These are phyloP conservation scores for Thryonomys swinderianus DNA, from an alignment of 2,113 vertebrate genomes.

Conservation along the genomic window DNA sequence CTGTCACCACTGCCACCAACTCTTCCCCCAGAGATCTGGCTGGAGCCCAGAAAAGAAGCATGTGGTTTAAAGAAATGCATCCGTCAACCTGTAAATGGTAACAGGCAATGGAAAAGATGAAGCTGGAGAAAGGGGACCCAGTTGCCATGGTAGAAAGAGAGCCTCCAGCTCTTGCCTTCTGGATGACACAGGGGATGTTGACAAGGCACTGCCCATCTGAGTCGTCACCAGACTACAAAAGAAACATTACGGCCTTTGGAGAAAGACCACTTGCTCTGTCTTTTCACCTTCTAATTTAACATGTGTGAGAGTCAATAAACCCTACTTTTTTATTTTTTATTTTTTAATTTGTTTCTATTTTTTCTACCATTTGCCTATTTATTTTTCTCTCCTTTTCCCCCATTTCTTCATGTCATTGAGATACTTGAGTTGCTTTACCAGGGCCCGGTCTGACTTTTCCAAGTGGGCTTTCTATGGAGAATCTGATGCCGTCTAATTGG, in stretches of 20 bases:
- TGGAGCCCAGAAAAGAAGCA: constrained; percentile 71
- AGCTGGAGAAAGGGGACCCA: constrained; percentile 56
- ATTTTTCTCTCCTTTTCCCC: constrained; percentile 25
- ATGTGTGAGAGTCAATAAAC: constrained; percentile 76
- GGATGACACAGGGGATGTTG: background rate
- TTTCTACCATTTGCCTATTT: constrained; percentile 68
- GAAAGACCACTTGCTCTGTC: background rate
- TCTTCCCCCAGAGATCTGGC: constrained; percentile 58
- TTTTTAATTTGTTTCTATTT: constrained; percentile 79
- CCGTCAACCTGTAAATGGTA: constrained; percentile 59
- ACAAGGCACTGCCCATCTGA: background rate
- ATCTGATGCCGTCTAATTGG: background rate
- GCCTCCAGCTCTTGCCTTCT: background rate
- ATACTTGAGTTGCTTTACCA: constrained; percentile 14
- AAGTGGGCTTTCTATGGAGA: constrained; percentile 27
- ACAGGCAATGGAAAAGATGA: constrained; percentile 41
- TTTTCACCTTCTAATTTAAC: constrained; percentile 64
- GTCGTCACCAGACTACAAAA: constrained; percentile 35
- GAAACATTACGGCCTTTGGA: constrained; percentile 6
- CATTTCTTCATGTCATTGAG: constrained; percentile 35
- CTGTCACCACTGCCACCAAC: constrained; percentile 65
- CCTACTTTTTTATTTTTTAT: constrained; percentile 77
- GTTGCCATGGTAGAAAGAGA: constrained; percentile 41
- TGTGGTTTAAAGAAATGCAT: constrained; percentile 70
- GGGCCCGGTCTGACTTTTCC: constrained; percentile 33